Evolutionary conservation across 2,113 vertebrate genomes (phyloP).

Genomic region (Elachura formosa): DNA sequence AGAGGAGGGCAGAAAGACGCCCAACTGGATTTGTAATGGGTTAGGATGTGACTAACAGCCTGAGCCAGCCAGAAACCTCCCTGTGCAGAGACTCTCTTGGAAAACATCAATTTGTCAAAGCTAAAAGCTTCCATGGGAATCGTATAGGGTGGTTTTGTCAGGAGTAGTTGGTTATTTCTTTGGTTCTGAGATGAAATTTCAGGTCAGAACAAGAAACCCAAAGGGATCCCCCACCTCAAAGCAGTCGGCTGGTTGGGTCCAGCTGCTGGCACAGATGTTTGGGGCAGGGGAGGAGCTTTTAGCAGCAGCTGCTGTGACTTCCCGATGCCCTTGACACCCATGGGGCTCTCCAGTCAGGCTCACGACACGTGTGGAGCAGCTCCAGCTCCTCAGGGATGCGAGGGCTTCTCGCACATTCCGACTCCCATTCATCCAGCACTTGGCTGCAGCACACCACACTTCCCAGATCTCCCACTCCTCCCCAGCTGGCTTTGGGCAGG

Average conservation of each 20-base stretch:
- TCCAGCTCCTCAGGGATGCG: fast-evolving
- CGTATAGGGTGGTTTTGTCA: not conserved
- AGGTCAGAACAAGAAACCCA: not conserved
- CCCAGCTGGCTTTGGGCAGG: not conserved
- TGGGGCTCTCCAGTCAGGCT: not conserved
- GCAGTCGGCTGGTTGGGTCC: fast-evolving
- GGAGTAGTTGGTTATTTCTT: not conserved
- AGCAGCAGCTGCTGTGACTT: not conserved
- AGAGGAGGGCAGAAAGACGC: not conserved
- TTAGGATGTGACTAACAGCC: constrained; percentile 3
- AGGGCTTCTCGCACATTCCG: fast-evolving
- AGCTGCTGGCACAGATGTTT: not conserved
- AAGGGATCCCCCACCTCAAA: not conserved
- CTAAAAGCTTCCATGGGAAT: not conserved
- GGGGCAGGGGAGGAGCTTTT: not conserved
- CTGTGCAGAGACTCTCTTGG: not conserved
- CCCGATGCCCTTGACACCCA: not conserved
- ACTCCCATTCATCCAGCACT: fast-evolving
- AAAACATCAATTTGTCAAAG: not conserved
- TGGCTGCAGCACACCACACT: not conserved
- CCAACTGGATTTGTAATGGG: not conserved
- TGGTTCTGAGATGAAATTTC: not conserved
- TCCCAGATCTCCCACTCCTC: not conserved
- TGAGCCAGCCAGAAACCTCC: not conserved
- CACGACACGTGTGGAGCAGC: fast-evolving